Evolutionary conservation across 2,797 vertebrate genomes (phyloP).

Genomic region (Acridotheres tristis): DNA sequence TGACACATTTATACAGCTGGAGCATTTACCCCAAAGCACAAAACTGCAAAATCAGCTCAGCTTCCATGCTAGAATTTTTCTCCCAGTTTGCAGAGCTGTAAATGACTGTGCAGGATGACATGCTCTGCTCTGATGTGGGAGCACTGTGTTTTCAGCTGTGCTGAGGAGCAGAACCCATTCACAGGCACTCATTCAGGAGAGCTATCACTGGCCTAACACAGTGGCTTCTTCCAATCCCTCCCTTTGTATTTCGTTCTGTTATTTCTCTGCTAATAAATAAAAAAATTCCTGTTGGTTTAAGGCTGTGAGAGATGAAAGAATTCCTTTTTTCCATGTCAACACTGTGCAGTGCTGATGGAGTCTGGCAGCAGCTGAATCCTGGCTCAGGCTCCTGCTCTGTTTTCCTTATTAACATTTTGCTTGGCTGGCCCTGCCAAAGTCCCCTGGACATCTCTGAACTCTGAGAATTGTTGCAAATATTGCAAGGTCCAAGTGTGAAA

Average conservation of each 20-base stretch:
- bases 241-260: neutral
- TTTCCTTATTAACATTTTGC: conserved; percentile 20
- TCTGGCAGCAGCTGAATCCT: neutral
- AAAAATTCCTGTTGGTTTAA: neutral
- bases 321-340: neutral
- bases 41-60: neutral
- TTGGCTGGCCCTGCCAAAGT: conserved; percentile 16
- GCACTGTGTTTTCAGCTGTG: neutral
- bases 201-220: neutral
- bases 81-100: neutral
- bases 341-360: neutral
- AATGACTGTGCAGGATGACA: neutral
- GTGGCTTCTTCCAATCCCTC: neutral
- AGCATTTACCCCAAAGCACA: neutral
- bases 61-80: neutral
- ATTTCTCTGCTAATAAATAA: conserved; percentile 6
- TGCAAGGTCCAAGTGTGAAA: neutral
- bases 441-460: neutral
- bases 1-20: neutral
- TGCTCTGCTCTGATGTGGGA: neutral
- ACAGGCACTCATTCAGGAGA: neutral
- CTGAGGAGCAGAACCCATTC: neutral
- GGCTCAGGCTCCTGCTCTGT: neutral
- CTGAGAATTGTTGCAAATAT: neutral
- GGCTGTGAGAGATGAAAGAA: neutral